phyloP scores from a whole-genome alignment of 64 coral and sea anemone species.

The Actinia equina region DNA sequence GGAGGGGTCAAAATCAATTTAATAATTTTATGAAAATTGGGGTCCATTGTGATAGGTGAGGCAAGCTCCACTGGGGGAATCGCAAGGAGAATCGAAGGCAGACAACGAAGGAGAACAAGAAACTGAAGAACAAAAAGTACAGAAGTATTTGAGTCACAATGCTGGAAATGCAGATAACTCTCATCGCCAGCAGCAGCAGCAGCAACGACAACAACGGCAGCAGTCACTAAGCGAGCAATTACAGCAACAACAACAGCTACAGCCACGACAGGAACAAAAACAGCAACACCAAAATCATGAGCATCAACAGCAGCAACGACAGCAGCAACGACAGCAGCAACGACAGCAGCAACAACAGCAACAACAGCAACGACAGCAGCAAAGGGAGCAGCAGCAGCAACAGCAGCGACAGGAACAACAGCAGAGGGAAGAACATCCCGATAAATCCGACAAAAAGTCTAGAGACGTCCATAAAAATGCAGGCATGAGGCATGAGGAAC shows the following conservation, averaged over 20 bases:
- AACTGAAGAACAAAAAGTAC: conserved; percentile 6
- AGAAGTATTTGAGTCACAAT: neutral
- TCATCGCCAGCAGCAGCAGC: neutral
- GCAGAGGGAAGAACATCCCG: neutral
- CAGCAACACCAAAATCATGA: neutral
- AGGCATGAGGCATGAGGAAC: neutral
- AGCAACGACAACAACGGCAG: neutral
- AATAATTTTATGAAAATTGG: no score
- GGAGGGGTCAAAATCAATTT: no score
- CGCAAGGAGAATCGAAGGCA: neutral
- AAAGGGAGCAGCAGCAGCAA: neutral
- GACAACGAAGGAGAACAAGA: neutral
- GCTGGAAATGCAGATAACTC: neutral
- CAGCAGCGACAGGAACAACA: neutral
- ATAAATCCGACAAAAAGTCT: neutral
- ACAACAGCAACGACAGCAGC: neutral
- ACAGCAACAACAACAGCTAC: neutral
- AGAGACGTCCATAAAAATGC: neutral
- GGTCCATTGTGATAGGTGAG: neutral
- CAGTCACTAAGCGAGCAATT: no score
- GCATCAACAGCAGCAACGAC: neutral
- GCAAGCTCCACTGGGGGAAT: neutral
- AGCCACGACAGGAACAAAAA: neutral
- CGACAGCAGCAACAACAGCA: neutral
- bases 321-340: neutral